phyloP scores from a whole-genome alignment of 2,888 invertebrate genomes.

The Lasioglossum leucozonium region DNA sequence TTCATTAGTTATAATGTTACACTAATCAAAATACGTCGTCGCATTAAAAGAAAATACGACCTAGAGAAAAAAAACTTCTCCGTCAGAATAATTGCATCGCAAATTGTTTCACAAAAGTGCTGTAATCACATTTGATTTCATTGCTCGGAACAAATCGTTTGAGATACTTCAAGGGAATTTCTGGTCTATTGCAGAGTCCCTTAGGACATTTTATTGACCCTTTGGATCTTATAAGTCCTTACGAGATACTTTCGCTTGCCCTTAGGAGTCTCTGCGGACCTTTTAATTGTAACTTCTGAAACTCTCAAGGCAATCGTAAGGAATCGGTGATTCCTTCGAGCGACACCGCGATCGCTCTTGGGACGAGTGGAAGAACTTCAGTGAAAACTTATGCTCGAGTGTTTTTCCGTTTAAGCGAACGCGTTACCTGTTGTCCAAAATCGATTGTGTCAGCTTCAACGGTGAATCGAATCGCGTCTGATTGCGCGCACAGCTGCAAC shows the following conservation, averaged over 20 bases:
- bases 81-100: no score
- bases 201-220: background rate
- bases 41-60: no score
- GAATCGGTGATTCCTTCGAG: background rate
- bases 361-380: background rate
- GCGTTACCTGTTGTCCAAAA: constrained; percentile 83
- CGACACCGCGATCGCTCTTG: background rate
- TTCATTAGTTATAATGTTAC: no score
- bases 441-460: constrained; percentile 84
- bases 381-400: background rate
- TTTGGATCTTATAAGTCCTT: background rate
- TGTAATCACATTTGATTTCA: background rate
- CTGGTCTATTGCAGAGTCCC: background rate
- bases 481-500: constrained; percentile 85
- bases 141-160: background rate
- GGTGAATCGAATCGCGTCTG: constrained; percentile 85
- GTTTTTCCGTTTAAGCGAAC: background rate
- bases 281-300: background rate
- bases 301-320: background rate
- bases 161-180: background rate
- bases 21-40: no score
- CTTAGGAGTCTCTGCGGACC: background rate
- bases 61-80: no score
- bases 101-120: no score
- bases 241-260: background rate